A percentile compares a stretch with the other conserved stretches of the same genome.
Evolutionary conservation across 1,140 invertebrate species (phyloP).

Genomic region (Drosophila ambigua): DNA sequence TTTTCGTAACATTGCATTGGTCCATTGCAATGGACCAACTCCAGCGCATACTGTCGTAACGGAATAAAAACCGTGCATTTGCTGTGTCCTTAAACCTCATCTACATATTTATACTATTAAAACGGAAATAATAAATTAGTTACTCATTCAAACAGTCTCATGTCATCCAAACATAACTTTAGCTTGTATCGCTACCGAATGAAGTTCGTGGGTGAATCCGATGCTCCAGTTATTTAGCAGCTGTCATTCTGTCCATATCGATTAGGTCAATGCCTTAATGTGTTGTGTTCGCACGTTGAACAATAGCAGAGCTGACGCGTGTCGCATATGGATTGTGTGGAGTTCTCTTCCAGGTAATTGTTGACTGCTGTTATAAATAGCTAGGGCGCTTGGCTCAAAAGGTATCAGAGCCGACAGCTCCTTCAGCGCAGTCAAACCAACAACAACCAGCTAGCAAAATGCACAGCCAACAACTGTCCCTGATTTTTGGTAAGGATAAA

Average conservation of each 20-base stretch:
- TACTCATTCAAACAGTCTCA: no score
- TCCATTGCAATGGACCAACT: no score
- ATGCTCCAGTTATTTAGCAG: slow-evolving; percentile 4
- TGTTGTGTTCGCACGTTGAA: background rate
- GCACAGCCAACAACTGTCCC: slow-evolving; percentile 9
- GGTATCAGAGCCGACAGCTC: slow-evolving; percentile 18
- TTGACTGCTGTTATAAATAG: slow-evolving; percentile 29
- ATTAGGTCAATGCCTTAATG: slow-evolving; percentile 6
- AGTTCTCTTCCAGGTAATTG: slow-evolving; percentile 24
- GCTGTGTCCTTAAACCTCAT: no score
- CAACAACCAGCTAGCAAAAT: slow-evolving; percentile 5
- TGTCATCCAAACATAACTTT: no score
- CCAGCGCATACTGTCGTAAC: no score
- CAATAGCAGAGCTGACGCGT: slow-evolving; percentile 14
- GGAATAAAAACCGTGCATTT: no score
- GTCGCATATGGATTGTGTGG: slow-evolving; percentile 3
- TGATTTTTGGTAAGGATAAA: slow-evolving; percentile 17
- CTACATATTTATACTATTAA: no score
- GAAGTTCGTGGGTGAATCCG: no score
- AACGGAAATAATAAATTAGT: no score
- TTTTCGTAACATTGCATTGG: no score
- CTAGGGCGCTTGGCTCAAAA: background rate
- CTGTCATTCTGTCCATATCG: slow-evolving; percentile 6
- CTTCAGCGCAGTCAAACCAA: background rate
- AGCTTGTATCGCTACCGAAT: no score